Conservation (phyloP, 2,888 invertebrate species). For the Seladonia tumulorum region DNA sequence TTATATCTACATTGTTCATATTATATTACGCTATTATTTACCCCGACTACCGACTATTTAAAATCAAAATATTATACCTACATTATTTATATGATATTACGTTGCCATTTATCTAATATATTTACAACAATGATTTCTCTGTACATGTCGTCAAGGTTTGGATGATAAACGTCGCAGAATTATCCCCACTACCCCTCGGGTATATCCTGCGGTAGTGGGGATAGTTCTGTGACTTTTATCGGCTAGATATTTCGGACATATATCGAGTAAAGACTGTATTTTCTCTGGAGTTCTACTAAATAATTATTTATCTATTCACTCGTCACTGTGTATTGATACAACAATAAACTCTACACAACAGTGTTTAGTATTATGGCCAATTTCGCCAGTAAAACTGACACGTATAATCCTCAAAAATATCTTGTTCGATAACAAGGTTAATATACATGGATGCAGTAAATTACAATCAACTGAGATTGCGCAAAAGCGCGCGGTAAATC, state of each 20-base stretch:
- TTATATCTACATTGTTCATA: not conserved
- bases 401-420: not conserved
- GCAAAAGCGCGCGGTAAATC: conserved; percentile 18
- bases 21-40: not conserved
- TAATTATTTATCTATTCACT: not conserved
- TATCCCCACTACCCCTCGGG: too few relatives aligned
- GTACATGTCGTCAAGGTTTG: too few relatives aligned
- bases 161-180: too few relatives aligned
- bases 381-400: not conserved
- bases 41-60: not conserved
- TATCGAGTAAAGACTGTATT: too few relatives aligned
- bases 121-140: too few relatives aligned
- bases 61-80: not conserved
- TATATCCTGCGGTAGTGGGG: too few relatives aligned
- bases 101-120: not conserved
- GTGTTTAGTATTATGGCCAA: not conserved
- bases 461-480: conserved; percentile 19
- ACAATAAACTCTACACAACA: not conserved
- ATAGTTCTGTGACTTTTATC: too few relatives aligned
- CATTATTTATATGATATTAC: not conserved
- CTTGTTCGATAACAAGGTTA: not conserved
- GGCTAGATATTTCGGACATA: too few relatives aligned
- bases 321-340: not conserved
- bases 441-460: not conserved
- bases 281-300: not conserved